phyloP scores from a whole-genome alignment of 2,888 invertebrate genomes.

The Arge pagana region DNA sequence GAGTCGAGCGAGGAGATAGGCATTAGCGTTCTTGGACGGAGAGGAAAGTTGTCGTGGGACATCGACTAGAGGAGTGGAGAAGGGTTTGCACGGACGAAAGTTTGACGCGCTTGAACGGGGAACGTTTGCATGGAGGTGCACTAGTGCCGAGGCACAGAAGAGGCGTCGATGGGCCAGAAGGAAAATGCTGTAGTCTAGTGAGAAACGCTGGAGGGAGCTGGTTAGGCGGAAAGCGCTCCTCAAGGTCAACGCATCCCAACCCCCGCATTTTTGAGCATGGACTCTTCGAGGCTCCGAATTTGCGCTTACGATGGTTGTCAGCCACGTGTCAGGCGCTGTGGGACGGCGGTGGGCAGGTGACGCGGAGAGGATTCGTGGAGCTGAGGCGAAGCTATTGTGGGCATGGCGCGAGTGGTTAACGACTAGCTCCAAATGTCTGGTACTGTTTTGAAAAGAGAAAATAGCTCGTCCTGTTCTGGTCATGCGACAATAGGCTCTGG shows the following conservation, averaged over 20 bases:
- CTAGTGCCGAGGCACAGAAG: constrained; percentile 27
- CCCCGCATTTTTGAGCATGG: constrained; percentile 26
- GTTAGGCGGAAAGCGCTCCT: neutral
- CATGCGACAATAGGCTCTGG: too few species aligned
- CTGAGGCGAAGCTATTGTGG: too few species aligned
- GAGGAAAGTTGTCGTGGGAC: too few species aligned
- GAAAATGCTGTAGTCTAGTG: constrained; percentile 28
- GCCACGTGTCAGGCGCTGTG: constrained; percentile 29
- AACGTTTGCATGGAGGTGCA: constrained; percentile 7
- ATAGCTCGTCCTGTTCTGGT: too few species aligned
- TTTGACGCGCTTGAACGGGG: constrained; percentile 2
- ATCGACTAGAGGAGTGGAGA: too few species aligned
- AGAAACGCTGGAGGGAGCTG: constrained; percentile 21
- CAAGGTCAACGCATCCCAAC: neutral
- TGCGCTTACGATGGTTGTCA: constrained; percentile 35
- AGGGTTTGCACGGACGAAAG: constrained; percentile 23
- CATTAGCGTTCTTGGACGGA: too few species aligned
- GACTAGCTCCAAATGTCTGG: too few species aligned
- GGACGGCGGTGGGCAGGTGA: constrained; percentile 24
- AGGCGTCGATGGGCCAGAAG: constrained; percentile 25
- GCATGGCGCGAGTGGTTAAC: too few species aligned
- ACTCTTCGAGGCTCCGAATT: too few species aligned
- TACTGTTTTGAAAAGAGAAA: too few species aligned
- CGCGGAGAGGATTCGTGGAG: too few species aligned
- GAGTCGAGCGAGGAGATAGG: neutral